Conservation (phyloP, 2,888 invertebrate species). For the Orthosia gothica region DNA sequence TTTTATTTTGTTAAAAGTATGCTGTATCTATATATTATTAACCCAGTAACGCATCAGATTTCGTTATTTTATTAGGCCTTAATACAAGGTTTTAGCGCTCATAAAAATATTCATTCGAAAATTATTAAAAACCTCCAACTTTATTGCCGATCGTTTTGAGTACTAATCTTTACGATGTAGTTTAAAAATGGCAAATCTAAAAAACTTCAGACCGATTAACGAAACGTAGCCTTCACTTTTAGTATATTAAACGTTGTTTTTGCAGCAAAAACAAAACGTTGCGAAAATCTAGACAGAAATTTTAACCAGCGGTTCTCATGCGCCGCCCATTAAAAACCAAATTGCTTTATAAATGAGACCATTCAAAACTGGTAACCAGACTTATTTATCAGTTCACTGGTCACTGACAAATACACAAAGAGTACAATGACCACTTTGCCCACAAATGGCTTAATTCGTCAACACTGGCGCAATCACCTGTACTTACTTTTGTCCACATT, state of each 20-base stretch:
- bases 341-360: slow-evolving; percentile 40
- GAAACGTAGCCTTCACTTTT: neutral
- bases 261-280: neutral
- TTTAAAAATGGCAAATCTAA: neutral
- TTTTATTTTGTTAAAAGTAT: slow-evolving; percentile 2
- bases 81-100: slow-evolving; percentile 12
- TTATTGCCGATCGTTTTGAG: neutral
- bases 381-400: slow-evolving; percentile 75
- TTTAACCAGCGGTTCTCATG: slow-evolving; percentile 44
- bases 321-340: slow-evolving; percentile 53
- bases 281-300: neutral
- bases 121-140: slow-evolving; percentile 4
- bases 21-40: slow-evolving; percentile 2
- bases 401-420: slow-evolving; percentile 66
- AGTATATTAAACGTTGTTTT: neutral
- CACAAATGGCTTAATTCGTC: slow-evolving; percentile 66
- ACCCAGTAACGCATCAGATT: slow-evolving; percentile 2
- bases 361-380: slow-evolving; percentile 59
- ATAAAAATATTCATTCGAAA: slow-evolving; percentile 13
- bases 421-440: slow-evolving; percentile 57
- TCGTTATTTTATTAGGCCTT: slow-evolving; percentile 2
- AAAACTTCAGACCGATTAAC: neutral
- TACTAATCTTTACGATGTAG: neutral
- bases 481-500: slow-evolving; percentile 67
- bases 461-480: slow-evolving; percentile 69